Conservation (phyloP, 2,113 vertebrate genomes). For the Mobula hypostoma region DNA sequence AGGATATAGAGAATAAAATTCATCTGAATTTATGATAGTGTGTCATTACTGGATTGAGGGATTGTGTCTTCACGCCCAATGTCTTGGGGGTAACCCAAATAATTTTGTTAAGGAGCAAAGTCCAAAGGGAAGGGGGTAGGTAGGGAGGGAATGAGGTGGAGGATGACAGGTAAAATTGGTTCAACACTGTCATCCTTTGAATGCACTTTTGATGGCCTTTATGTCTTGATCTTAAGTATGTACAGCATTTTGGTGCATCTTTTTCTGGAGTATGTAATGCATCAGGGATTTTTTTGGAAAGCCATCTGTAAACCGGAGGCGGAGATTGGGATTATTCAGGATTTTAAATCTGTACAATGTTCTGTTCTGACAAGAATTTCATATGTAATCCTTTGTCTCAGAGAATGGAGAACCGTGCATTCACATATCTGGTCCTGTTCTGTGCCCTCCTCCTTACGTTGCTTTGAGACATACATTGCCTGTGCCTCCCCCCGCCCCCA, state of each 20-base stretch:
- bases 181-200: no score
- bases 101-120: background rate
- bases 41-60: background rate
- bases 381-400: background rate
- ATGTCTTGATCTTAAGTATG: background rate
- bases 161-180: no score
- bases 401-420: background rate
- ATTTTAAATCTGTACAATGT: background rate
- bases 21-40: background rate
- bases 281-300: background rate
- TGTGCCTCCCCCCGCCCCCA: background rate
- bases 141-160: no score
- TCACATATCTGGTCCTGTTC: background rate
- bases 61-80: background rate
- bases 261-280: background rate
- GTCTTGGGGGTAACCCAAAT: background rate
- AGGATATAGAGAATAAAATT: background rate
- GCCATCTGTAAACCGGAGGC: background rate
- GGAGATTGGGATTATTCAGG: background rate
- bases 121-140: background rate
- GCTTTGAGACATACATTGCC: background rate
- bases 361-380: background rate
- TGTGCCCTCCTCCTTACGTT: background rate
- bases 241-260: background rate
- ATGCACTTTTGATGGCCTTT: no score